Evolutionary conservation across 2,797 vertebrate genomes (phyloP).

Genomic region (Betta splendens): DNA sequence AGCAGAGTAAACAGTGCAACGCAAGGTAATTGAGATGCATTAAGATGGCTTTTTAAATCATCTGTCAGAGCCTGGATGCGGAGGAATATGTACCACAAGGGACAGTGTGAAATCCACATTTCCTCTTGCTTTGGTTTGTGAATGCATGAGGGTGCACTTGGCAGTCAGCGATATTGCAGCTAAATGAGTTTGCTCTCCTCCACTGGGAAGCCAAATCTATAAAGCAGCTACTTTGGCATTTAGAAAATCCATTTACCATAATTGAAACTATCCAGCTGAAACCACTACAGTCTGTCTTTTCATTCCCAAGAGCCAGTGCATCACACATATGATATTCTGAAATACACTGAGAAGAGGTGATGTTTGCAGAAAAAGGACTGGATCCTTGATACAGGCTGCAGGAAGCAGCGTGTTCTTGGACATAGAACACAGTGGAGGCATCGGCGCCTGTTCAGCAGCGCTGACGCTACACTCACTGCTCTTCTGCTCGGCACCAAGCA

Average conservation of each 20-base stretch:
- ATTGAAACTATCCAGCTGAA: conserved; percentile 80
- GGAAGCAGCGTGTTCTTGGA: conserved; percentile 27
- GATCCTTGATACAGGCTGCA: conserved; percentile 29
- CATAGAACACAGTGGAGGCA: conserved; percentile 9
- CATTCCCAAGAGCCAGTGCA: conserved; percentile 59
- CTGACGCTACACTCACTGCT: conserved; percentile 3
- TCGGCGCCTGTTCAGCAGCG: conserved; percentile 25
- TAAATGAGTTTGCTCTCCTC: conserved; percentile 74
- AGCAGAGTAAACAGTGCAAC: conserved; percentile 28
- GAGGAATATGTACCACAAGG: conserved; percentile 45
- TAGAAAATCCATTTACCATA: conserved; percentile 78
- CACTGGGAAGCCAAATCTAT: conserved; percentile 71
- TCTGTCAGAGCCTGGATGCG: conserved; percentile 49
- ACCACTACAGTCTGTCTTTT: conserved; percentile 71
- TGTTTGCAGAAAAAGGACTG: conserved; percentile 57
- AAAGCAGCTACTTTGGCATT: conserved; percentile 77
- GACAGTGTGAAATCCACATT: conserved; percentile 41
- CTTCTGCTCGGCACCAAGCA: conserved; percentile 7
- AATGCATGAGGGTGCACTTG: conserved; percentile 53
- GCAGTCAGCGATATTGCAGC: conserved; percentile 71
- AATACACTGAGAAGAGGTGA: conserved; percentile 51
- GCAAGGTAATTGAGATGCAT: conserved; percentile 62
- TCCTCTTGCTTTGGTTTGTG: conserved; percentile 41
- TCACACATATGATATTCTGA: conserved; percentile 50
- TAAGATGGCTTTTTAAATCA: conserved; percentile 44